Conservation (phyloP, 2,888 invertebrate species). For the Caenorhabditis angaria region DNA sequence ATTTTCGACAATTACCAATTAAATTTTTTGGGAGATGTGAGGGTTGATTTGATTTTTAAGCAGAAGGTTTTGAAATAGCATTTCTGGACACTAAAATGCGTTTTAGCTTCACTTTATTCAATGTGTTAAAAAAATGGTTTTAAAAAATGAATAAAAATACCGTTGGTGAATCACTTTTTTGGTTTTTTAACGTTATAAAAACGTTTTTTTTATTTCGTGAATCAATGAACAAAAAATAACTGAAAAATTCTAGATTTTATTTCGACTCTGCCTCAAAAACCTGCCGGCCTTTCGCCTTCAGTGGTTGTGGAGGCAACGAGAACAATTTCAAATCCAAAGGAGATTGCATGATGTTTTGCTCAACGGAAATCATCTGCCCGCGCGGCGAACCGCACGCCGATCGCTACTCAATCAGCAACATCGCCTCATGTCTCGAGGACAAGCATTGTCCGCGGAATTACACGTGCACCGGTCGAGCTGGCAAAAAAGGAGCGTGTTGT, state of each 20-base stretch:
- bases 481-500: conserved; percentile 57
- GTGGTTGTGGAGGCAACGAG: conserved; percentile 79
- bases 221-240: too few relatives aligned
- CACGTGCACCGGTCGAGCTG: conserved; percentile 48
- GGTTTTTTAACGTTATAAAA: too few relatives aligned
- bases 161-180: too few relatives aligned
- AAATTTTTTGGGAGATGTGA: too few relatives aligned
- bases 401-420: conserved; percentile 54
- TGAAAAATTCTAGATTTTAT: conserved; percentile 40
- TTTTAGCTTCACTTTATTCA: too few relatives aligned
- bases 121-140: too few relatives aligned
- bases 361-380: conserved; percentile 53
- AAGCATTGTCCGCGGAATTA: conserved; percentile 59
- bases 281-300: conserved; percentile 53
- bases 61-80: too few relatives aligned
- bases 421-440: conserved; percentile 54
- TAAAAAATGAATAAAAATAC: too few relatives aligned
- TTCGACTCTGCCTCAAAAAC: conserved; percentile 55
- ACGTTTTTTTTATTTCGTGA: too few relatives aligned
- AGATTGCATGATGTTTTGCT: conserved; percentile 59
- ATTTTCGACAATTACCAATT: too few relatives aligned
- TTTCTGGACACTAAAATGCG: too few relatives aligned
- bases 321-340: conserved; percentile 75
- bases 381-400: conserved; percentile 60
- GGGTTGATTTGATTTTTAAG: too few relatives aligned